These are phyloP conservation scores for Polyergus mexicanus DNA, from an alignment of 1,140 invertebrate genomes.

Conservation along the genomic window DNA sequence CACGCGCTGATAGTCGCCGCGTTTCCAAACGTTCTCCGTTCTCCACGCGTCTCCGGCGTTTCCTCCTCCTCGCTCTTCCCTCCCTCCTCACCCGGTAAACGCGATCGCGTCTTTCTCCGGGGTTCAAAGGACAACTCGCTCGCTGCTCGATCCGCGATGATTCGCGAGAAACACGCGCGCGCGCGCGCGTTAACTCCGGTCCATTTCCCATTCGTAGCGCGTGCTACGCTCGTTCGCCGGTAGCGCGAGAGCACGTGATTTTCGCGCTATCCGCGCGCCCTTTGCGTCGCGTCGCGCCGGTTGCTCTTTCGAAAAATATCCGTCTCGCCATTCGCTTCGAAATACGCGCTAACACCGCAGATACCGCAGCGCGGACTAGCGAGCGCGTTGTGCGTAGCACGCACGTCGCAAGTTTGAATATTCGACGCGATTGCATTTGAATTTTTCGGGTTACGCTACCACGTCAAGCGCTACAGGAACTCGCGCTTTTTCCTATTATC, in stretches of 20 bases:
- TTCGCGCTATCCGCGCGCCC: neutral
- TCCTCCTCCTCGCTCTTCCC: slow-evolving; percentile 17
- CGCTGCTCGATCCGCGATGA: neutral
- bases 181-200: neutral
- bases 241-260: slow-evolving; percentile 22
- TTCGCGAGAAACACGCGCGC: neutral
- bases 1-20: neutral
- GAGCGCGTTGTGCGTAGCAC: neutral
- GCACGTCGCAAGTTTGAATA: slow-evolving; percentile 1
- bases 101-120: too few species aligned
- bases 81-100: neutral
- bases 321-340: slow-evolving; percentile 31
- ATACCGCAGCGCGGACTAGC: slow-evolving; percentile 71
- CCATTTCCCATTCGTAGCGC: neutral
- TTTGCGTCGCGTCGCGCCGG: too few species aligned
- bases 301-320: slow-evolving; percentile 9
- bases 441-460: slow-evolving; percentile 10
- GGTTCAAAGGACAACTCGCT: too few species aligned
- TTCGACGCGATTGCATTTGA: slow-evolving; percentile 43
- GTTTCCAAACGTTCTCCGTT: slow-evolving; percentile 18
- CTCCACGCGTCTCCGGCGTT: neutral
- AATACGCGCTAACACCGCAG: slow-evolving; percentile 71
- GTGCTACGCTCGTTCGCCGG: slow-evolving; percentile 16
- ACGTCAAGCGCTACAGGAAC: neutral
- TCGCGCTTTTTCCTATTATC: slow-evolving; percentile 54